Base-by-base conservation (phyloP, 2,888 invertebrate species). In the Apoda limacodes region DNA sequence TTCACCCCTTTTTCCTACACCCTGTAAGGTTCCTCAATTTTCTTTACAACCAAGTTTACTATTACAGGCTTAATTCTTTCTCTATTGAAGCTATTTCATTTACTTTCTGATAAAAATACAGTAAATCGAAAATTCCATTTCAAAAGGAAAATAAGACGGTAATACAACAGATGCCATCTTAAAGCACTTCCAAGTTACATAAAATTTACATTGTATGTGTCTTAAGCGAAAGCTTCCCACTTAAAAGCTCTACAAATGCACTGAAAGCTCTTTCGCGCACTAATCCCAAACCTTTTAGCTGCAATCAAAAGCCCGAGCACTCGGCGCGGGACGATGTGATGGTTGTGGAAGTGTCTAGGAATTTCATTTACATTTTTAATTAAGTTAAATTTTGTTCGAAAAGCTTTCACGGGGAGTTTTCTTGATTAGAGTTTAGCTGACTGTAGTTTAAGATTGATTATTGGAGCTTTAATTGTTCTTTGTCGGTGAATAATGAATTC, bases 281-380 rank as follows among this genome's bases (percentile, higher is more conserved):
- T 80, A 80, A 75, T 76, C 75, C 74, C 78, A 75, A 76, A 76
- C 80, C 78, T 81, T 81, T 82, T 82, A 82, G 81, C 80, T 80
- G 81, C 80, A 82, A 80, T 80, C 80, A 80, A 80, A 80, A 78
- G 80, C 78, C 72, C 65, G 70, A 69, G 75, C 64, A 64, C 59
- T 57, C 54, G 52, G 50, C 52, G 48, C 46, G 49, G 48, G 49
- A 40, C 72, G 70, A 65, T 62, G 69, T 67, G 72, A 70, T 75
- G 75, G 74, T 74, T 76, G 72, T 76, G 78, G 78, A 78, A 71
- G 76, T 71, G 75, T 67, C 76, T 71, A 78, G 74, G 76, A 80
- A 80, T 80, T 78, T 76, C 74, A 80, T 80, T 80, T 80, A 80
- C 80, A 80, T 80, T 80, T 80, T 80, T 80, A 80, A 78, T 80